Evolutionary conservation across 1,140 invertebrate species (phyloP).

Genomic region (Drosophila ananassae): DNA sequence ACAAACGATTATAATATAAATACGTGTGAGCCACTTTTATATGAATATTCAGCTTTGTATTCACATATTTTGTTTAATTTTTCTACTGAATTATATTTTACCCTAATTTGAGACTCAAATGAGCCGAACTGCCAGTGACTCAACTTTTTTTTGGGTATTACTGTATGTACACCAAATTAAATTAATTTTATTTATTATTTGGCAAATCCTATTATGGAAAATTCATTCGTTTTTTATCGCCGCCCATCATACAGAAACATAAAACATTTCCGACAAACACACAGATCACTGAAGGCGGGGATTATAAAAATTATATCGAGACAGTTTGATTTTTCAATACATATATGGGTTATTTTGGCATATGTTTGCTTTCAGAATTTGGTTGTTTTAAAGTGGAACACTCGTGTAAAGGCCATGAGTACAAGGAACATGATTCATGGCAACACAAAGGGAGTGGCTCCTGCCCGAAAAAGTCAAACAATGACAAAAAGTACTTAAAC

Average conservation of each 20-base stretch:
- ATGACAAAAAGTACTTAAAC: slow-evolving; percentile 31
- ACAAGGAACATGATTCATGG: slow-evolving; percentile 67
- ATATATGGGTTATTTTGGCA: slow-evolving; percentile 22
- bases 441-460: slow-evolving; percentile 64
- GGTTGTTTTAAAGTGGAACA: slow-evolving; percentile 64
- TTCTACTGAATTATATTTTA: slow-evolving; percentile 17
- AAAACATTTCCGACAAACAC: slow-evolving; percentile 19
- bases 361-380: slow-evolving; percentile 24
- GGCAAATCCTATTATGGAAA: slow-evolving; percentile 48
- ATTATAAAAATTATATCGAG: slow-evolving; percentile 57
- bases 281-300: slow-evolving; percentile 9
- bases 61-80: slow-evolving; percentile 15
- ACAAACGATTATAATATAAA: slow-evolving; percentile 54
- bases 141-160: no score
- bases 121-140: background rate
- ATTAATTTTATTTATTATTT: slow-evolving; percentile 23
- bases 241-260: slow-evolving; percentile 10
- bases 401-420: slow-evolving; percentile 54
- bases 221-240: slow-evolving; percentile 28
- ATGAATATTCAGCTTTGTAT: slow-evolving; percentile 2
- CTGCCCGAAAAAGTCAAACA: slow-evolving; percentile 25
- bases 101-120: slow-evolving; percentile 39
- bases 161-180: background rate
- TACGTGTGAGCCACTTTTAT: slow-evolving; percentile 6
- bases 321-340: slow-evolving; percentile 10